phyloP scores from a whole-genome alignment of 2,888 invertebrate species.

The Dione juno region DNA sequence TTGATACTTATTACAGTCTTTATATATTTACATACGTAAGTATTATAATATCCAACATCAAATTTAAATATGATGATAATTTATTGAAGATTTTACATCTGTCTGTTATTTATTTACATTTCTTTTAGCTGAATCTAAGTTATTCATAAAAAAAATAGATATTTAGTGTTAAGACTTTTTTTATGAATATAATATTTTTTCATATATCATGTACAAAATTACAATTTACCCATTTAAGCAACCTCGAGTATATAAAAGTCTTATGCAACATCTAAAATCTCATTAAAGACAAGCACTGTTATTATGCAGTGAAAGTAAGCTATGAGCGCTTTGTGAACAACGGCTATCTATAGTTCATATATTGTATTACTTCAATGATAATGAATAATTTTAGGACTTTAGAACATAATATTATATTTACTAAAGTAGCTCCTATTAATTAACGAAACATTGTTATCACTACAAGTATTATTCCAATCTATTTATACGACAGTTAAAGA shows the following conservation, averaged over 20 bases:
- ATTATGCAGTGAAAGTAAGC: slow-evolving; percentile 41
- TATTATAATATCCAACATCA: slow-evolving; percentile 27
- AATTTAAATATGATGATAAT: background rate
- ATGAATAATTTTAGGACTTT: background rate
- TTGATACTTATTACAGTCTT: slow-evolving; percentile 20
- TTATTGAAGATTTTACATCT: background rate
- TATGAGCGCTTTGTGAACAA: slow-evolving; percentile 35
- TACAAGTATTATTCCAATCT: background rate
- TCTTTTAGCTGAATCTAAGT: background rate
- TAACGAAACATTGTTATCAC: background rate
- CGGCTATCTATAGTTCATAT: slow-evolving; percentile 35
- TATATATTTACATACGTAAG: slow-evolving; percentile 42
- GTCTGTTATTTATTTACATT: background rate
- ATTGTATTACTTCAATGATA: background rate
- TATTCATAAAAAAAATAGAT: background rate
- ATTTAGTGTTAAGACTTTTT: no score
- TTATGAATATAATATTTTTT: background rate
- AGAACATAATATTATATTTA: background rate
- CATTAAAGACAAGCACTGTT: slow-evolving; percentile 60
- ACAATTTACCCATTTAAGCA: slow-evolving; percentile 4
- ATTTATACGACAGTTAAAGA: background rate
- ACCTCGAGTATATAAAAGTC: slow-evolving; percentile 49
- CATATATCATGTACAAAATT: background rate
- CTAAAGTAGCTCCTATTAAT: no score
- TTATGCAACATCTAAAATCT: slow-evolving; percentile 60